Conservation (phyloP, 2,888 invertebrate genomes). For the Aquatica leii region DNA sequence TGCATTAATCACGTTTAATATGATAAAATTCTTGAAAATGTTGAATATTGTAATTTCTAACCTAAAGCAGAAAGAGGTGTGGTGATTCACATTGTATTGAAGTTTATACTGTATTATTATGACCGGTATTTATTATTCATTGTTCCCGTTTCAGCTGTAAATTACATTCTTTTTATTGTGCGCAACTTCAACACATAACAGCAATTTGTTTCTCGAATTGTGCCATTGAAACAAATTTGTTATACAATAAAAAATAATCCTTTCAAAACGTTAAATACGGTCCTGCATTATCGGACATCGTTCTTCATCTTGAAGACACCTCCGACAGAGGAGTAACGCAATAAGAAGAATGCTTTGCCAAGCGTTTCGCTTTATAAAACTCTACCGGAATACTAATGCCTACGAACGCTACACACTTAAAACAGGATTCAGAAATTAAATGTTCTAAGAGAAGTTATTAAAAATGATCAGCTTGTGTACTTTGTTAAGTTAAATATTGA, state of each 20-base stretch:
- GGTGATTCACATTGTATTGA: conserved; percentile 32
- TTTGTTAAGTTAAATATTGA: no score
- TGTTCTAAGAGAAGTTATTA: neutral
- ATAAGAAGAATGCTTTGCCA: conserved; percentile 31
- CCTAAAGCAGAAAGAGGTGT: conserved; percentile 32
- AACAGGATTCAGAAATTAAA: conserved; percentile 13
- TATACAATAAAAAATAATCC: neutral
- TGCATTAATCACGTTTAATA: conserved; percentile 7
- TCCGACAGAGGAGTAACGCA: conserved; percentile 26
- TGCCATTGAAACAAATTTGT: neutral
- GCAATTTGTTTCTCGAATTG: conserved; percentile 1
- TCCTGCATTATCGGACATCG: conserved; percentile 15
- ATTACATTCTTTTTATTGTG: conserved; percentile 22
- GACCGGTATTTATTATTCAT: conserved; percentile 30
- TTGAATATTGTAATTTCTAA: conserved; percentile 18
- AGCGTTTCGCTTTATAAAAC: conserved; percentile 26
- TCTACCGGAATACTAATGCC: conserved; percentile 31
- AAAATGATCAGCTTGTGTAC: neutral
- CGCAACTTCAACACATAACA: neutral
- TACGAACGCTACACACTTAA: neutral
- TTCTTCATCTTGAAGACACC: conserved; percentile 27
- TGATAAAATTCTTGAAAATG: conserved; percentile 5
- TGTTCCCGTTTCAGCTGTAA: conserved; percentile 28
- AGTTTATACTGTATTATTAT: conserved; percentile 25
- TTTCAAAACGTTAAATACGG: conserved; percentile 14